These are phyloP conservation scores for Oreohelix idahoensis DNA, from an alignment of 1,140 invertebrate species.

Conservation along the genomic window DNA sequence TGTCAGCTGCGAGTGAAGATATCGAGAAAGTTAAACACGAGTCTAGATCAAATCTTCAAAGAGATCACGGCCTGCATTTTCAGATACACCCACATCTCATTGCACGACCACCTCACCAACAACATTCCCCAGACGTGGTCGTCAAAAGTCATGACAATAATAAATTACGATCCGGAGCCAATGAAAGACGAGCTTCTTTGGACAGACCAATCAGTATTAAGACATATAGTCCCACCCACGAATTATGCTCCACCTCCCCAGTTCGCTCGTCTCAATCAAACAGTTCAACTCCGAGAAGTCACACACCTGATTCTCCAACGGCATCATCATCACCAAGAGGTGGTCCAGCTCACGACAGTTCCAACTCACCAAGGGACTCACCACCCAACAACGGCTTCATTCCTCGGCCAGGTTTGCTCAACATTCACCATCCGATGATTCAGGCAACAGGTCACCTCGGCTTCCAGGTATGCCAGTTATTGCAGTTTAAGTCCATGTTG, in stretches of 20 bases:
- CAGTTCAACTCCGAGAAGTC: conserved; percentile 54
- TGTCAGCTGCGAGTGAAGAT: not conserved
- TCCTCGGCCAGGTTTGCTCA: conserved; percentile 64
- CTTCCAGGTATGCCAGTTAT: conserved; percentile 31
- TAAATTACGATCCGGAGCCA: not conserved
- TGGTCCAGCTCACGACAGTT: not conserved
- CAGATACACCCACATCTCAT: not conserved
- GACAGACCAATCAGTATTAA: not conserved
- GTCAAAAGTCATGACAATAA: not conserved
- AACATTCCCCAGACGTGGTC: not conserved
- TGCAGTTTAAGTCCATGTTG: no score
- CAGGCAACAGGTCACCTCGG: conserved; percentile 47
- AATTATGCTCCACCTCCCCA: conserved; percentile 34
- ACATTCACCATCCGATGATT: conserved; percentile 55
- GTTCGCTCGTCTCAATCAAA: conserved; percentile 53
- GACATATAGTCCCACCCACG: not conserved
- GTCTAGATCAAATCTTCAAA: conserved; percentile 9
- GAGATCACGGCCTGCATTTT: not conserved
- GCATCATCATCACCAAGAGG: conserved; percentile 54
- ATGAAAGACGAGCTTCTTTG: not conserved
- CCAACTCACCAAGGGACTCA: conserved; percentile 8
- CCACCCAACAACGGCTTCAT: conserved; percentile 55
- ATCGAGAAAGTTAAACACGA: conserved; percentile 5
- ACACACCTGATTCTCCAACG: conserved; percentile 58
- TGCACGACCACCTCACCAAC: conserved; percentile 4